Evolutionary conservation across 2,113 vertebrate genomes (phyloP), one percentile per base, ranked within the genome.

Genomic region (Naja naja): DNA sequence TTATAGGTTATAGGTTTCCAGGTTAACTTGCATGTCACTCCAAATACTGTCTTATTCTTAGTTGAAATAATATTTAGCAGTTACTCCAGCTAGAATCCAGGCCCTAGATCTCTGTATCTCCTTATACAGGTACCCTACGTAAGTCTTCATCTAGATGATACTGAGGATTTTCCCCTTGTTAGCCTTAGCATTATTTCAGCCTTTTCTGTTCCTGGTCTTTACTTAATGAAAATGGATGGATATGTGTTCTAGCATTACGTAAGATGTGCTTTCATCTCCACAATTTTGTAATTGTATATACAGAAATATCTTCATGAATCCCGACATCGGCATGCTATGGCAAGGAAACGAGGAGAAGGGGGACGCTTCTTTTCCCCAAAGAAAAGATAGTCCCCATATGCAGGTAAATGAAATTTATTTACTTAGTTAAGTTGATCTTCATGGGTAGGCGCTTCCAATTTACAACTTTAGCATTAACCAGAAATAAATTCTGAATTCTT

Each of bases 271-370:
- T 34, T 85, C 30, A 87, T 8, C 45, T 18, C 60, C 86, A 30
- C 43, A 90, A 89, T 58, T 49, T 58, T 64, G 8, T 93, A n/a
- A 25, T 93, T 25, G 58, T 39, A 20, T 90, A 10, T 94, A 14
- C 97, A 99, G 99, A 99, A 99, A 99, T 99, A 99, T 93, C 97
- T 99, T 10, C 99, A 99, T 2, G 99, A 99, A 92, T 99, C 99
- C 23, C 98, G 99, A 85, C 99, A 99, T 91, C 98, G 98, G 53
- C 99, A 99, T 22, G 99, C 99, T 60, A 99, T 99, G 99, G 99
- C 99, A 94, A 97, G 99, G 85, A 99, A 99, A 85, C 97, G 99
- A 1, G 99, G 99, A 47, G 99, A 99, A 93, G 99, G 99, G 0
- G 99, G 99, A 0, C 98, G 99, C 3, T 99, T 99, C 97, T 99